These are phyloP conservation scores for Mesocricetus auratus DNA, from an alignment of 2,113 vertebrate species.

Conservation along the genomic window DNA sequence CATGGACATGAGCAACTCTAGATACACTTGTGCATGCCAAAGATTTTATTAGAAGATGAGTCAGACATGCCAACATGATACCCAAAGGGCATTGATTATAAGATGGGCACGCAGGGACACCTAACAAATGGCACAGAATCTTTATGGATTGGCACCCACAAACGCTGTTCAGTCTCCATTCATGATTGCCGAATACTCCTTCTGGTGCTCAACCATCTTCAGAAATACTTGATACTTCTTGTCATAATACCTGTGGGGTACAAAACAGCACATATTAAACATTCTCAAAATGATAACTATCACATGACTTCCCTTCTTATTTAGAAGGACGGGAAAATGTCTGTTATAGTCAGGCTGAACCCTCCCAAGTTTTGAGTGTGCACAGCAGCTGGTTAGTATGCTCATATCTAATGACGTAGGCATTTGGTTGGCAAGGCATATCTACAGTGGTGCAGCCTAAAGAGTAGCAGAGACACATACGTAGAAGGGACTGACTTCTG, in stretches of 20 bases:
- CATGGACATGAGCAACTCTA: slow-evolving; percentile 19
- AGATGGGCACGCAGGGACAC: slow-evolving; percentile 43
- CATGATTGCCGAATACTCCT: slow-evolving; percentile 94
- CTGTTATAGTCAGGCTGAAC: not conserved
- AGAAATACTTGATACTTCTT: slow-evolving; percentile 95
- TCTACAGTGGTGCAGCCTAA: not conserved
- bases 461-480: not conserved
- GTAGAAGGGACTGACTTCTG: not conserved
- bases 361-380: not conserved
- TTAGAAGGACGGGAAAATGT: not conserved
- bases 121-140: not conserved
- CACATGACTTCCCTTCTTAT: not conserved
- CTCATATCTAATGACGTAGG: not conserved
- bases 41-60: slow-evolving; percentile 72
- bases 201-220: slow-evolving; percentile 93
- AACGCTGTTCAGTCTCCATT: slow-evolving; percentile 60
- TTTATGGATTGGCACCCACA: not conserved
- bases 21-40: not conserved
- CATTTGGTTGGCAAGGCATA: not conserved
- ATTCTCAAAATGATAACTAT: not conserved
- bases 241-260: slow-evolving; percentile 92
- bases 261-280: slow-evolving; percentile 4
- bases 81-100: not conserved
- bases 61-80: not conserved
- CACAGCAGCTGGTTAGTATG: not conserved